Base-by-base conservation (phyloP, 2,113 vertebrate genomes). In the Galbula dea region DNA sequence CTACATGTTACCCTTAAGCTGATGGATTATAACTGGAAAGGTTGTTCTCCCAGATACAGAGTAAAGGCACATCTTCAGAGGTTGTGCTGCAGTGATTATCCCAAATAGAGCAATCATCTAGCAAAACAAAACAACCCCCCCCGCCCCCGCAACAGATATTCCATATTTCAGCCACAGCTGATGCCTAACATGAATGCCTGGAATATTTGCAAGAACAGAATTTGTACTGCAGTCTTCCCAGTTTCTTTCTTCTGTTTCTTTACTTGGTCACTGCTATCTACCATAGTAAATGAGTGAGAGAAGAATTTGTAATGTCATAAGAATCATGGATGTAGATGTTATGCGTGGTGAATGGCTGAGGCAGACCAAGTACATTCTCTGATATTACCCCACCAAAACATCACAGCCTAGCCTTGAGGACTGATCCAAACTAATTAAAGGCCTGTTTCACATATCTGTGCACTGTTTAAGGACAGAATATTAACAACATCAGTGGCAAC, bases 251-350 rank as follows among this genome's bases (percentile, higher is more conserved):
- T 90, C 62, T 65, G 22, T 88, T 92, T 81, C 57, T 90, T 89
- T 90, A 32, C 34, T 88, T 65, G 37, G 39, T 65, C 2, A 4
- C 29, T 75, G 21, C 22, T n/a, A 46, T 84, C 89, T 77, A 72
- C 83, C 58, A 48, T 52, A 15, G 29, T 41, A 95, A 90, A 90
- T 78, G 41, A 88, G 9, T 4, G 23, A 96, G 41, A 65, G 71
- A 94, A 79, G 43, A 92, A 96, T 91, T 58, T 85, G 37, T 46
- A 91, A 87, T 16, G 29, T 57, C 36, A 74, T 81, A 88, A 93
- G 93, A 88, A 73, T 96, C 30, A 69, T 73, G 48, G 82, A 30
- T 52, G 29, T 51, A 39, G 23, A 13, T 37, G 61, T 57, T 74
- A 77, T 2, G 8, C 4, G 11, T 77, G 69, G 80, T 86, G 73